Evolutionary conservation across 2,113 vertebrate genomes (phyloP), one percentile per base, ranked within the genome.

Genomic region (Neofelis nebulosa): DNA sequence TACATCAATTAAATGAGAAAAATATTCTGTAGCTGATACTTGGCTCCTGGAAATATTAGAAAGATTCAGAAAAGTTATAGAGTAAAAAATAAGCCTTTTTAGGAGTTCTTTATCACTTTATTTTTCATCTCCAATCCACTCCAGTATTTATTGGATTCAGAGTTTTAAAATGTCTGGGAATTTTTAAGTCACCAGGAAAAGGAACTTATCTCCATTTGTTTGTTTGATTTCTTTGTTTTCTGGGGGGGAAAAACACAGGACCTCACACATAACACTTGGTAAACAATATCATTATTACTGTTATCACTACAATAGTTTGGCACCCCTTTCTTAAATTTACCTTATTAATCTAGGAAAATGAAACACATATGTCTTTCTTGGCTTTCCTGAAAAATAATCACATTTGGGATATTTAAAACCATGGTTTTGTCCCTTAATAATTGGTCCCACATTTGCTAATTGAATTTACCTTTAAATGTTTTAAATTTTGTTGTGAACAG

Each of bases 381-480:
- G 21, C 93, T 97, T 93, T 92, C 61, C 84, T 95, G 57, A 81
- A 96, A 96, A 97, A 86, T 14, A 50, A n/a, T 78, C 50, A 83
- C 73, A 80, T 82, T 91, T 55, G 38, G 18, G 41, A n/a, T 93
- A 38, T 73, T 95, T 63, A 66, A 97, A 88, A 71, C 84, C 16
- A 4, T 29, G 14, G 50, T n/a, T 93, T 91, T 78, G 52, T 84
- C 93, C 61, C 76, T 33, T 85, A 57, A 81, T 31, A 78, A 85
- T 63, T 84, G 65, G 9, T 73, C 94, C 91, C 48, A 45, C 29
- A 7, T 89, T 92, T 92, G 61, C 81, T 93, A 38, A 82, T 61
- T 95, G 52, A 95, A 71, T 86, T 91, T 92, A 71, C 81, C 71
- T 93, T 97, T 81, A 71, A 94, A 63, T 91, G 31, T 95, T 96